phyloP scores from a whole-genome alignment of 2,797 vertebrate genomes.

The Malurus splendens region DNA sequence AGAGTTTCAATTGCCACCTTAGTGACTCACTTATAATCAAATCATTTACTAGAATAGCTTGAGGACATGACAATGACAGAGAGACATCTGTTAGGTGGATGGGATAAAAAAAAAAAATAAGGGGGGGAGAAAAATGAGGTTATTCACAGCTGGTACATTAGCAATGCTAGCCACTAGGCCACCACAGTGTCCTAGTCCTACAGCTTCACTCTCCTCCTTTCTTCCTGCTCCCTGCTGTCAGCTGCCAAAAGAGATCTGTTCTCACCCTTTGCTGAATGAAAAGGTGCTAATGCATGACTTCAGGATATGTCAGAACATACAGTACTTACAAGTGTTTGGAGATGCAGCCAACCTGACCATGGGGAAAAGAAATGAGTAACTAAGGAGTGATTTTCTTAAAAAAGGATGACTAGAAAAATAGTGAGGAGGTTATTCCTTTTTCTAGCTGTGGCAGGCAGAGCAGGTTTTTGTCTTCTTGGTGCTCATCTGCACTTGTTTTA shows the following conservation, averaged over 20 bases:
- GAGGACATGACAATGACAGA: constrained; percentile 77
- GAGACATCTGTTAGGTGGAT: constrained; percentile 74
- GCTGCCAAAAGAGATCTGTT: constrained; percentile 90
- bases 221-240: constrained; percentile 75
- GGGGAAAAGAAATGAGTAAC: constrained; percentile 67
- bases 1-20: constrained; percentile 76
- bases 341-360: constrained; percentile 75
- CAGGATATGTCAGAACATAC: constrained; percentile 88
- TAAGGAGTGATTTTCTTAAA: constrained; percentile 57
- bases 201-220: constrained; percentile 60
- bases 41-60: constrained; percentile 73
- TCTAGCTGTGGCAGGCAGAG: background rate
- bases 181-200: constrained; percentile 69
- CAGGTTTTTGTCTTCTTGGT: background rate
- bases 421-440: constrained; percentile 4
- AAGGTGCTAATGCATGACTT: constrained; percentile 92
- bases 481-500: background rate
- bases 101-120: background rate
- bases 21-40: constrained; percentile 74
- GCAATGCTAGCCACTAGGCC: constrained; percentile 72
- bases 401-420: constrained; percentile 1
- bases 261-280: constrained; percentile 84
- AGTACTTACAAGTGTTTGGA: constrained; percentile 79
- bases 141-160: constrained; percentile 74
- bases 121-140: background rate